Conservation (phyloP, 1,140 invertebrate species). For the Leguminivora glycinivorella region DNA sequence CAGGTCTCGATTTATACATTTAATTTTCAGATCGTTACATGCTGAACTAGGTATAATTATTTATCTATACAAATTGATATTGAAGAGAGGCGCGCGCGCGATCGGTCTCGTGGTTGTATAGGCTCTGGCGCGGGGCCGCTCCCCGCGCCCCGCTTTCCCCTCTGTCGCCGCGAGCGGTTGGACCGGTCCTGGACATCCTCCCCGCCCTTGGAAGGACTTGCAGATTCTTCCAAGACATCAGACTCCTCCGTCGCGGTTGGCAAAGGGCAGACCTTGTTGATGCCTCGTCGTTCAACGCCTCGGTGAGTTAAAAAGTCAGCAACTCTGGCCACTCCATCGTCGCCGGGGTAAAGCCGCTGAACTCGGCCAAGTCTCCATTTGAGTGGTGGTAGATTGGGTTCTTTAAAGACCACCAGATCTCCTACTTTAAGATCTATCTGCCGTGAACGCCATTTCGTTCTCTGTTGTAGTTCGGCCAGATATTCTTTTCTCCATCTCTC, state of each 20-base stretch:
- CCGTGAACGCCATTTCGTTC: background rate
- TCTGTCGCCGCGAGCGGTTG: background rate
- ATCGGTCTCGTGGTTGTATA: background rate
- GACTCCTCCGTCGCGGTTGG: background rate
- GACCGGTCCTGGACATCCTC: background rate
- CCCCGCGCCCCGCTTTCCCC: background rate
- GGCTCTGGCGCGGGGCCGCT: background rate
- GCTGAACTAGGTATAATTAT: no score
- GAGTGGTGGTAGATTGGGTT: background rate
- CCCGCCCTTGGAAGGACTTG: constrained; percentile 7
- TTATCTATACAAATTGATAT: no score
- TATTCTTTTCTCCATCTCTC: constrained; percentile 6
- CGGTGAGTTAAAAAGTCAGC: background rate
- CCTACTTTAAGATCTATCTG: background rate
- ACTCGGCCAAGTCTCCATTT: constrained; percentile 7
- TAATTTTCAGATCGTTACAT: no score
- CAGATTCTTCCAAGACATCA: constrained; percentile 7
- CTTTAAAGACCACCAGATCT: background rate
- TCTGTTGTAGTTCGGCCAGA: background rate
- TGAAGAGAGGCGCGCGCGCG: background rate
- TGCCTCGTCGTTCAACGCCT: background rate
- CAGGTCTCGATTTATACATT: no score
- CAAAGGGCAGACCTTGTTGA: background rate
- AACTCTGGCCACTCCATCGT: background rate
- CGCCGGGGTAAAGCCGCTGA: background rate